Base-by-base conservation (phyloP, 2,113 vertebrate species). In the Sylvietta virens region DNA sequence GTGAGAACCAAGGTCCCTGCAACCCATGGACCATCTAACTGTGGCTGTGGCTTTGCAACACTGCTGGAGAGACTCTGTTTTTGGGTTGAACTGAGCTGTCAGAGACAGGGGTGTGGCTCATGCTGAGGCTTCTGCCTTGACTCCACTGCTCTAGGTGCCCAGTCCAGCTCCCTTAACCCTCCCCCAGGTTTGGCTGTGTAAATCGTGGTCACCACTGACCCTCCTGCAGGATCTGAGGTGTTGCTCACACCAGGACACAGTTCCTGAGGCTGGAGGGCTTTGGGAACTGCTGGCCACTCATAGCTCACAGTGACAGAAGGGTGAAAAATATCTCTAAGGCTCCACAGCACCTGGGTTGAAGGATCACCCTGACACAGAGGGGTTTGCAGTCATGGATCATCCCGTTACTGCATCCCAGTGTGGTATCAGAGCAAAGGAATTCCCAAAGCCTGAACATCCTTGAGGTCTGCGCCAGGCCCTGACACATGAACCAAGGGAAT, bases 21-120 rank as follows among this genome's bases (percentile, higher is more conserved):
- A 76, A 26, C 11, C 23, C 56, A 22, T 0, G 4, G 54, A 14
- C 19, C 50, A 56, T 40, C 1, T 0, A 5, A 4, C 33, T 17
- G 42, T 30, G 18, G 27, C 28, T 15, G 15, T 37, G 40, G 23
- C 51, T 88, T 56, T 23, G 37, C 16, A 17, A 26, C 45, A 44
- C 10, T 57, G 67, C 62, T 56, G n/a, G n/a, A 47, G 28, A 84
- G 15, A 64, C 15, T 33, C 40, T 13, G 9, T 20, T 84, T 85
- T 11, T 22, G 44, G 56, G 67, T 31, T 50, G n/a, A 47, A 12
- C 19, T 56, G 66, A 74, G 45, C 26, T 56, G 31, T 30, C 69
- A 50, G 51, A 47, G 27, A 47, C 23, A 56, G 56, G n/a, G 27
- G 13, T 24, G 44, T 42, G 50, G 76, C 21, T 76, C 50, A 7